Conservation (phyloP, 2,888 invertebrate species). For the Drosophila anceps region DNA sequence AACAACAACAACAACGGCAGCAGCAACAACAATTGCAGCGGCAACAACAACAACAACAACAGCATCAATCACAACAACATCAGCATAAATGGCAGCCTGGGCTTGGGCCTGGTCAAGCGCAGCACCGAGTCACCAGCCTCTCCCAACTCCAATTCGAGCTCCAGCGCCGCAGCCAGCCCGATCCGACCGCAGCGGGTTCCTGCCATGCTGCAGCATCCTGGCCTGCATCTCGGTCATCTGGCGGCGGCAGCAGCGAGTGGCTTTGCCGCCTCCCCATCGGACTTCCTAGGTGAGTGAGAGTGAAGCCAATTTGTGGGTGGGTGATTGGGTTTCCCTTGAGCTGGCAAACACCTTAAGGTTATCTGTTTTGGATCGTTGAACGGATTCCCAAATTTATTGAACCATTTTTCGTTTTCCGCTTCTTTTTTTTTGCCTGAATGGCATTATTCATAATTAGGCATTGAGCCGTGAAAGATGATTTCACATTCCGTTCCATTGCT, state of each 20-base stretch:
- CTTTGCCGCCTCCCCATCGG: constrained; percentile 90
- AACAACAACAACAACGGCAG: constrained; percentile 25
- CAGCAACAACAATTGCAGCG: constrained; percentile 6
- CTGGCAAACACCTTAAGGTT: constrained; percentile 72
- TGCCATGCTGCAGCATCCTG: constrained; percentile 86
- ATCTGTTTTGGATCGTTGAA: constrained; percentile 39
- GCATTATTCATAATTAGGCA: constrained; percentile 83
- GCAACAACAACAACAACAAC: constrained; percentile 30
- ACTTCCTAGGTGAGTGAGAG: constrained; percentile 90
- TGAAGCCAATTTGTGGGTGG: neutral
- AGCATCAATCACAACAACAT: constrained; percentile 44
- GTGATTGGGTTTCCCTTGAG: constrained; percentile 24
- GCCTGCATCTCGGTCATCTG: constrained; percentile 88
- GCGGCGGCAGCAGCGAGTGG: constrained; percentile 88
- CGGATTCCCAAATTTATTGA: constrained; percentile 50
- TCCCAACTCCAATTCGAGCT: constrained; percentile 86
- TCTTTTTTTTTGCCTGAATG: constrained; percentile 68
- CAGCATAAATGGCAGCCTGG: constrained; percentile 28
- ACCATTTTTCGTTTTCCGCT: constrained; percentile 13
- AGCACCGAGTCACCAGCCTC: constrained; percentile 84
- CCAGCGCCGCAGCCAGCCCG: constrained; percentile 87
- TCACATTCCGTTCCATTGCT: constrained; percentile 59
- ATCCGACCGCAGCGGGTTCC: constrained; percentile 85
- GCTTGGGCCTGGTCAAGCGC: constrained; percentile 65
- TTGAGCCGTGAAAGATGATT: constrained; percentile 84